Evolutionary conservation across 2,797 vertebrate genomes (phyloP).

Genomic region (Myiotriccus ornatus): DNA sequence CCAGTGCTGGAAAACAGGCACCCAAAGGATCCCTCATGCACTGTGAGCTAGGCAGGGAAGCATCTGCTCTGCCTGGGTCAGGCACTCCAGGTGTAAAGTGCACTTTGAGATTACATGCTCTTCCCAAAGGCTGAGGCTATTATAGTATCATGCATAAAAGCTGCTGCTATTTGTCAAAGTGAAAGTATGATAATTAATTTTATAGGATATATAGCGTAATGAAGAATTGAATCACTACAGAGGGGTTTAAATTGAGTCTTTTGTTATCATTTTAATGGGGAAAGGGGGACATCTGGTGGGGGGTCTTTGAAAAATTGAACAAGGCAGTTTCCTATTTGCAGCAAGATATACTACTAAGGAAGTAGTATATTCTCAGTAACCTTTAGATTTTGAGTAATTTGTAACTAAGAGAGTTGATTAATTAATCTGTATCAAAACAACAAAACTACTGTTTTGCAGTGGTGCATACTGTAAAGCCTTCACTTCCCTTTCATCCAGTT

Average conservation of each 20-base stretch:
- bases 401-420: not conserved
- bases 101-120: not conserved
- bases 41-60: not conserved
- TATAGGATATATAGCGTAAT: not conserved
- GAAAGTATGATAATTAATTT: not conserved
- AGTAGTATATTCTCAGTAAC: not conserved
- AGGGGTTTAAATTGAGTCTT: not conserved
- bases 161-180: not conserved
- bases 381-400: not conserved
- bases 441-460: not conserved
- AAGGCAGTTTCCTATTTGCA: not conserved
- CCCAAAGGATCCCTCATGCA: not conserved
- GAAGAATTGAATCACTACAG: not conserved
- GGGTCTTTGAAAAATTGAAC: not conserved
- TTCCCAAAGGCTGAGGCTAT: not conserved
- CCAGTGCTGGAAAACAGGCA: not conserved
- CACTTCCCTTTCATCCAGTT: not conserved
- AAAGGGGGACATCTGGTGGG: conserved; percentile 58
- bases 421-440: not conserved
- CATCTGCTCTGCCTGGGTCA: not conserved
- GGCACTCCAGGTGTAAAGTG: not conserved
- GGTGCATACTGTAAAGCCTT: not conserved
- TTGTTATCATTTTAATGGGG: not conserved
- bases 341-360: not conserved
- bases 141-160: not conserved